phyloP scores from a whole-genome alignment of 2,113 vertebrate genomes.

The Xenopus tropicalis region DNA sequence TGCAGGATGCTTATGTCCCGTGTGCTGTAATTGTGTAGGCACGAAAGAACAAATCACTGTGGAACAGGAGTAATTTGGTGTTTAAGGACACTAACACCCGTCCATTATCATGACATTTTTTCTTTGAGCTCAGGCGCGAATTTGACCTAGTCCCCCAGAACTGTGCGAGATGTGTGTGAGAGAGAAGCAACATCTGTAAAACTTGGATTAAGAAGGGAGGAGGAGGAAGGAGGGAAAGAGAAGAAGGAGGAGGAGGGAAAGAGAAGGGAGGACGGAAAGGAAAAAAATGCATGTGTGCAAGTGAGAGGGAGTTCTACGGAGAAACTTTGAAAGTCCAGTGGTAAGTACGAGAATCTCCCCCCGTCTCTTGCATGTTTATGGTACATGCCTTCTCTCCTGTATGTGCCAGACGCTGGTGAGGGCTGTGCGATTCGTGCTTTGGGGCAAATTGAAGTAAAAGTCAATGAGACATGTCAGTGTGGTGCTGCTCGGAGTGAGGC shows the following conservation, averaged over 20 bases:
- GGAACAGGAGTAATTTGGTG: not conserved
- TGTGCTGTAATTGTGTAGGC: not conserved
- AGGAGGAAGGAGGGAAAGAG: not conserved
- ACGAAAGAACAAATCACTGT: not conserved
- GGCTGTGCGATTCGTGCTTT: not conserved
- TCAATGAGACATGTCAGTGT: conserved; percentile 68
- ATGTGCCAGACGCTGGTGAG: not conserved
- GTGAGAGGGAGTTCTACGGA: conserved; percentile 8
- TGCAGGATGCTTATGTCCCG: not conserved
- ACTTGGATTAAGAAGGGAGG: conserved; percentile 18
- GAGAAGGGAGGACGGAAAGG: not conserved
- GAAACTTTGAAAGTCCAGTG: conserved; percentile 36
- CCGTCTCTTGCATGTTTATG: conserved; percentile 25
- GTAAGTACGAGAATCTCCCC: conserved; percentile 53
- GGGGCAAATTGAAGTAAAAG: conserved; percentile 48
- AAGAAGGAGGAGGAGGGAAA: conserved; percentile 10
- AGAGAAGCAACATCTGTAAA: conserved; percentile 42
- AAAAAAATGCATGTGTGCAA: conserved; percentile 30
- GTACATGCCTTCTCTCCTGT: not conserved
- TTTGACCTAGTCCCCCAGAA: not conserved
- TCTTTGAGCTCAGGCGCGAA: not conserved
- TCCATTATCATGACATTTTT: not conserved
- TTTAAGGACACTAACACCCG: not conserved
- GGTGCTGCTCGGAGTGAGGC: conserved; percentile 61
- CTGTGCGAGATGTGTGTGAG: not conserved